Evolutionary conservation across 1,140 invertebrate species (phyloP).

Genomic region (Diachasma alloeum): DNA sequence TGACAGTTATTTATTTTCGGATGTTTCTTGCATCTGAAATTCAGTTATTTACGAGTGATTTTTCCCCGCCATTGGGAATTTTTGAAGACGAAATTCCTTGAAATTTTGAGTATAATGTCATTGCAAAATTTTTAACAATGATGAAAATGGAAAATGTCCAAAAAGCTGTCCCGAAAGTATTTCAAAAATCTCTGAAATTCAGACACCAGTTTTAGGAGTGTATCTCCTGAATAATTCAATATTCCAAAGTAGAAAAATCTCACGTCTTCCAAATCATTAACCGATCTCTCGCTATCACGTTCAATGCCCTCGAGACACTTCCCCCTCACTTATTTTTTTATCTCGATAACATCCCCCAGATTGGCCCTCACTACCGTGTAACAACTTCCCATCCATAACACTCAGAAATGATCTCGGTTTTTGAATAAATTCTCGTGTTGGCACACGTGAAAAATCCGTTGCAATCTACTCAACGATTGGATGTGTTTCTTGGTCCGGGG

Average conservation of each 20-base stretch:
- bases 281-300: not conserved
- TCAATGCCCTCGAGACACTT: not conserved
- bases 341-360: not conserved
- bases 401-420: not conserved
- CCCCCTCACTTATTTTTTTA: not conserved
- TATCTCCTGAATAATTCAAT: not conserved
- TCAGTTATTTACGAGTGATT: no score
- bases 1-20: no score
- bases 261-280: not conserved
- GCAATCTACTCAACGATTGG: slow-evolving; percentile 25
- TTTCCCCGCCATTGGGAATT: no score
- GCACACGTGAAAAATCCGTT: slow-evolving; percentile 2
- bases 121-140: no score
- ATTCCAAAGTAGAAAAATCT: not conserved
- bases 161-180: no score
- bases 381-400: not conserved
- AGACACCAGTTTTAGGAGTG: no score
- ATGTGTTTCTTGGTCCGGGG: slow-evolving; percentile 12
- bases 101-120: no score
- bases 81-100: no score
- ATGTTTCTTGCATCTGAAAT: no score
- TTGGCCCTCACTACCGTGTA: not conserved
- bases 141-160: no score
- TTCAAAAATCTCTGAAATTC: no score
- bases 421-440: not conserved